phyloP scores from a whole-genome alignment of 2,113 vertebrate genomes.

The Lathamus discolor region DNA sequence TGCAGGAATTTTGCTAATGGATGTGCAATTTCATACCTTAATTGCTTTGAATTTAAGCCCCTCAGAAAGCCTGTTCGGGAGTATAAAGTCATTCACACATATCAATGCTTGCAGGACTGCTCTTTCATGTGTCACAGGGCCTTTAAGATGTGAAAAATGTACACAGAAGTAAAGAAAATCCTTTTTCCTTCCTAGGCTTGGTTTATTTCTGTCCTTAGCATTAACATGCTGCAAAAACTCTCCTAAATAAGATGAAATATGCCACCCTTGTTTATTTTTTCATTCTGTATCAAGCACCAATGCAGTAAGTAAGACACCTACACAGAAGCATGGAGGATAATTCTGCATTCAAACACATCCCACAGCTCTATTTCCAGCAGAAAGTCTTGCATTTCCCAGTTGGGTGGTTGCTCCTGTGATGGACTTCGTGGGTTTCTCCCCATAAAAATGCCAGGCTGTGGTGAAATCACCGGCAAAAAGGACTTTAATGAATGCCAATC shows the following conservation, averaged over 20 bases:
- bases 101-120: background rate
- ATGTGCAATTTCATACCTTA: background rate
- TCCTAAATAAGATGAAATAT: background rate
- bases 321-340: background rate
- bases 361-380: accelerated
- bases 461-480: background rate
- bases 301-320: background rate
- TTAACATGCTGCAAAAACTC: background rate
- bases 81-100: background rate
- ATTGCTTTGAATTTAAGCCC: background rate
- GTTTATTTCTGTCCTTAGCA: background rate
- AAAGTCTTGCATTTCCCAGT: background rate
- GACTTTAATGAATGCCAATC: background rate
- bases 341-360: background rate
- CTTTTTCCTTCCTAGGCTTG: background rate
- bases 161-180: background rate
- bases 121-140: background rate
- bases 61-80: background rate
- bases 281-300: background rate
- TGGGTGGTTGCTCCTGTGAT: accelerated
- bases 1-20: background rate
- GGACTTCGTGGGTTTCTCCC: background rate
- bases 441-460: background rate
- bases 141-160: background rate
- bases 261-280: background rate